Evolutionary conservation across 2,888 invertebrate genomes (phyloP).

Genomic region (Listrodromus nycthemerus): DNA sequence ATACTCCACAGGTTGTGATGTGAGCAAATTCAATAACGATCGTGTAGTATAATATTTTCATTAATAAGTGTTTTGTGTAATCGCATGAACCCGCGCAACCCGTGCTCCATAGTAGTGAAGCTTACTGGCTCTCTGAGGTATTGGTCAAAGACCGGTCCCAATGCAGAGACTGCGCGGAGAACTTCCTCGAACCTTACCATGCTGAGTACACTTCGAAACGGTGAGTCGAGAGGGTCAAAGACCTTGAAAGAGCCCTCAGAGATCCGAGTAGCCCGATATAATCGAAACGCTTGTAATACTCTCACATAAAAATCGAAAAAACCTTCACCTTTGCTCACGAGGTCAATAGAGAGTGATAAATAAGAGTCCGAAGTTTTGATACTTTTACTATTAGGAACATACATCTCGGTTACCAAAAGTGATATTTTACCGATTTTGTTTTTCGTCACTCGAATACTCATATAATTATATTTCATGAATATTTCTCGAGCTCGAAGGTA

Average conservation of each 20-base stretch:
- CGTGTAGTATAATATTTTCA: conserved; percentile 38
- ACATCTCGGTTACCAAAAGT: conserved; percentile 1
- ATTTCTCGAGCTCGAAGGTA: background rate
- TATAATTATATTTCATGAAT: background rate
- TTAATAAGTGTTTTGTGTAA: conserved; percentile 35
- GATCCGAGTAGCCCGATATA: conserved; percentile 12
- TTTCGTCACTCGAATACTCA: background rate
- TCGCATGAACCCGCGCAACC: conserved; percentile 3
- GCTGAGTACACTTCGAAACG: conserved; percentile 4
- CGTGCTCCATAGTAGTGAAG: background rate
- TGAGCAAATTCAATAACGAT: conserved; percentile 32
- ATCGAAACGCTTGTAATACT: conserved; percentile 19
- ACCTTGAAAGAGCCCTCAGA: conserved; percentile 45
- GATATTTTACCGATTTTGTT: background rate
- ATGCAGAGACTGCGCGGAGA: background rate
- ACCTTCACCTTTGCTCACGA: background rate
- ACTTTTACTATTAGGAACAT: conserved; percentile 12
- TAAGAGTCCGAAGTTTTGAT: background rate
- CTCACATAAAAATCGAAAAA: conserved; percentile 12
- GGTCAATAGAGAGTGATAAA: background rate
- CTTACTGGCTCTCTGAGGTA: conserved; percentile 23
- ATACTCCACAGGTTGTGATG: background rate
- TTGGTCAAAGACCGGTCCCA: conserved; percentile 42
- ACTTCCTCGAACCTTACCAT: background rate
- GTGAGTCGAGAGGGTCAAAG: conserved; percentile 46